Conservation (phyloP, 2,888 invertebrate species). For the Lycaena phlaeas region DNA sequence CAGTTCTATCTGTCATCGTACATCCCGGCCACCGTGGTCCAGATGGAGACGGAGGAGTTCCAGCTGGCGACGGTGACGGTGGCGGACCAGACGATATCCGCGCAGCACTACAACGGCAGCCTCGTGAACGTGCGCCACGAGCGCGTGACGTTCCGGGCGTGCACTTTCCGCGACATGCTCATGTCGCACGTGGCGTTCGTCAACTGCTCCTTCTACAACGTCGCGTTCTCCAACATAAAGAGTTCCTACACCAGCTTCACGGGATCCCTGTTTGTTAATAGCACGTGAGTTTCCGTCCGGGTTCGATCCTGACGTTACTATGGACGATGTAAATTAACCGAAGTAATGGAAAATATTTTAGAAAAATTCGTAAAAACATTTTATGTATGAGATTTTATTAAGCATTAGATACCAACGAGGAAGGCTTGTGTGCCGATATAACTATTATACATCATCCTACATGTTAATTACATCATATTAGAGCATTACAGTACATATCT, state of each 20-base stretch:
- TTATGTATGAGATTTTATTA: too few relatives aligned
- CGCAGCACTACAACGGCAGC: constrained; percentile 71
- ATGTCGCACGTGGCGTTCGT: constrained; percentile 81
- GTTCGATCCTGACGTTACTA: too few relatives aligned
- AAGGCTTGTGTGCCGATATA: too few relatives aligned
- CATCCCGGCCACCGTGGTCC: constrained; percentile 59
- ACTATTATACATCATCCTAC: too few relatives aligned
- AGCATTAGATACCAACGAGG: too few relatives aligned
- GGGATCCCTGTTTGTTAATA: constrained; percentile 74
- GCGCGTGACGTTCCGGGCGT: constrained; percentile 74
- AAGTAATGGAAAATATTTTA: too few relatives aligned
- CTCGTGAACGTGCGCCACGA: constrained; percentile 75
- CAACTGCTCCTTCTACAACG: constrained; percentile 79
- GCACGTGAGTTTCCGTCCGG: constrained; percentile 76
- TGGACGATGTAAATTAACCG: too few relatives aligned
- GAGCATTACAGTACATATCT: too few relatives aligned
- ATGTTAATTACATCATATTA: too few relatives aligned
- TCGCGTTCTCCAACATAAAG: constrained; percentile 80
- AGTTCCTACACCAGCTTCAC: constrained; percentile 79
- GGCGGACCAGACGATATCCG: constrained; percentile 39
- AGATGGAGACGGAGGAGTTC: constrained; percentile 45
- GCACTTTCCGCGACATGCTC: constrained; percentile 77
- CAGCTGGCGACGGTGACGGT: constrained; percentile 37
- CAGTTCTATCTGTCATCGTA: constrained; percentile 72
- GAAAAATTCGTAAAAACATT: too few relatives aligned